Evolutionary conservation across 2,113 vertebrate genomes (phyloP).

Genomic region (Corythoichthys haematopterus): DNA sequence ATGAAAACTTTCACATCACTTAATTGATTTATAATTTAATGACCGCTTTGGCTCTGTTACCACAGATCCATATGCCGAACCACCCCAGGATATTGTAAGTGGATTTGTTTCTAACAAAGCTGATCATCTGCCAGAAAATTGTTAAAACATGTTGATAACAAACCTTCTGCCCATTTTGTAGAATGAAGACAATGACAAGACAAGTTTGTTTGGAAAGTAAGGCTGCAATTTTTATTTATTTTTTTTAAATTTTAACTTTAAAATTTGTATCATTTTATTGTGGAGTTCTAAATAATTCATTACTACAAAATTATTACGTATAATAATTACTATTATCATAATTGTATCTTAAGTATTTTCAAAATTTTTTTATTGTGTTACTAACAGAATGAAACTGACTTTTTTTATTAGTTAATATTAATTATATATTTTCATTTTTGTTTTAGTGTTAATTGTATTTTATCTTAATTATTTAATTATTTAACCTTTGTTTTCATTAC

Average conservation of each 20-base stretch:
- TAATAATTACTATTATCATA: no score
- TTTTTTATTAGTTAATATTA: no score
- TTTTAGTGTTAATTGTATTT: no score
- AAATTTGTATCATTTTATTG: background rate
- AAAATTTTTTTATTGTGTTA: no score
- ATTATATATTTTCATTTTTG: no score
- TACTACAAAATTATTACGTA: no score
- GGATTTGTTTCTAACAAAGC: background rate
- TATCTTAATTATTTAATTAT: no score
- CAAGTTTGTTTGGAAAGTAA: slow-evolving; percentile 60
- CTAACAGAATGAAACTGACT: no score
- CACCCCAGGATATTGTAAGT: slow-evolving; percentile 41
- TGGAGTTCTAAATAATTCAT: background rate
- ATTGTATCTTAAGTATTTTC: no score
- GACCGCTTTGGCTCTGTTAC: background rate
- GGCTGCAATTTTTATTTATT: background rate
- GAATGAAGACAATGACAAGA: slow-evolving; percentile 54
- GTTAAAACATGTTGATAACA: slow-evolving; percentile 2
- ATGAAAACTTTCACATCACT: background rate
- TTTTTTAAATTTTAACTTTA: background rate
- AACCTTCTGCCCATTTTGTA: slow-evolving; percentile 43
- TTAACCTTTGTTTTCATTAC: background rate
- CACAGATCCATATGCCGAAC: slow-evolving; percentile 70
- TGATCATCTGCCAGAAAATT: background rate
- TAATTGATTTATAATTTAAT: background rate